A percentile compares a stretch with the other conserved stretches of the same genome.
phyloP scores from a whole-genome alignment of 2,797 vertebrate species.

The Euphonia xanthogaster region DNA sequence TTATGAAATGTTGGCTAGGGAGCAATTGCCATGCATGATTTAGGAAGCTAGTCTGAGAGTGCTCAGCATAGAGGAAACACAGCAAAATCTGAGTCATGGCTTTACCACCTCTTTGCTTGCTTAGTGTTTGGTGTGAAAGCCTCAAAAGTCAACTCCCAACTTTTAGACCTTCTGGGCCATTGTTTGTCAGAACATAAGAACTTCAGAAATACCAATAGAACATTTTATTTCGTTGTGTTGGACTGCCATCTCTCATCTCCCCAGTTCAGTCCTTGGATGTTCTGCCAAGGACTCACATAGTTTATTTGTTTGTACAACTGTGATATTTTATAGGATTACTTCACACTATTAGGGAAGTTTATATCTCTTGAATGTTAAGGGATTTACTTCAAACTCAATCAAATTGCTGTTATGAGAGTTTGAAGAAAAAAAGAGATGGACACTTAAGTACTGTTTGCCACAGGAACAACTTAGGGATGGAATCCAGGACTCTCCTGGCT shows the following conservation, averaged over 20 bases:
- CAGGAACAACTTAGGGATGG: not conserved
- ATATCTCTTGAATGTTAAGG: conserved; percentile 2
- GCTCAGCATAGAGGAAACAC: not conserved
- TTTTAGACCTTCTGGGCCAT: not conserved
- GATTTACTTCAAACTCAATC: not conserved
- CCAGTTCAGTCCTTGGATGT: not conserved
- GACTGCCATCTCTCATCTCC: not conserved
- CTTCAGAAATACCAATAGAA: not conserved
- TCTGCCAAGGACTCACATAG: not conserved
- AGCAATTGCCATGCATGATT: not conserved
- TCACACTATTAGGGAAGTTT: not conserved
- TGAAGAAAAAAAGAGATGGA: not conserved
- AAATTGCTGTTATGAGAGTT: not conserved
- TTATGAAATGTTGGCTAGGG: not conserved
- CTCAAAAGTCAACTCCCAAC: not conserved
- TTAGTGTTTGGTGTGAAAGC: not conserved
- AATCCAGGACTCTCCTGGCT: not conserved
- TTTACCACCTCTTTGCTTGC: not conserved
- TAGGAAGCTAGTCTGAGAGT: not conserved
- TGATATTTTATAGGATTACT: conserved; percentile 8
- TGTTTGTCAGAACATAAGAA: not conserved
- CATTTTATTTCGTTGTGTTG: not conserved
- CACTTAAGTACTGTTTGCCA: not conserved
- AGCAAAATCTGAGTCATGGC: not conserved
- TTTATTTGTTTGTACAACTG: not conserved